Evolutionary conservation across 2,797 vertebrate species (phyloP).

Genomic region (Brachymystax lenok): DNA sequence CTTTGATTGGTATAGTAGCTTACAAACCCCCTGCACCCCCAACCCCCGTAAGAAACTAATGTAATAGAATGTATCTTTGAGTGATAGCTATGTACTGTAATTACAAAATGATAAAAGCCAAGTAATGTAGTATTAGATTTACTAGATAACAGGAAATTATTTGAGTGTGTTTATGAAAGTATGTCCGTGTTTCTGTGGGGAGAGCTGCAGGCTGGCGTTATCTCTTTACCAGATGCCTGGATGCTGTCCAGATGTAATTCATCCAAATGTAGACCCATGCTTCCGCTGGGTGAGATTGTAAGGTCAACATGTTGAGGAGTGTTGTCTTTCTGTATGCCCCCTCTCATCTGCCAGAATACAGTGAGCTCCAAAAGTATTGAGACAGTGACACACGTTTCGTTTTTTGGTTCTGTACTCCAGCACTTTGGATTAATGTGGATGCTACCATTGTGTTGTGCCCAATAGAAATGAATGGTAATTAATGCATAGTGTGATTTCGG

Average conservation of each 20-base stretch:
- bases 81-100: background rate
- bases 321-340: constrained; percentile 54
- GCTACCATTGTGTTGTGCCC: too few relatives aligned
- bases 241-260: constrained; percentile 54
- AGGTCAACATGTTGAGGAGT: constrained; percentile 49
- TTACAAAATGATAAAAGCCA: background rate
- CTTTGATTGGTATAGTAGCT: background rate
- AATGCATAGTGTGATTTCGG: too few relatives aligned
- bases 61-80: too few relatives aligned
- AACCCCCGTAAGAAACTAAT: too few relatives aligned
- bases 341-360: too few relatives aligned
- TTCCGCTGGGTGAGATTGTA: constrained; percentile 58
- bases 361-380: too few relatives aligned
- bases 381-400: too few relatives aligned
- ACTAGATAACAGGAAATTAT: background rate
- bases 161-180: background rate
- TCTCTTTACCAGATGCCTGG: constrained; percentile 63
- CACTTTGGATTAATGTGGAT: too few relatives aligned
- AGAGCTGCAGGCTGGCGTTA: constrained; percentile 16
- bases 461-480: too few relatives aligned
- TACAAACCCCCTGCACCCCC: too few relatives aligned
- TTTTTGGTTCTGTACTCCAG: too few relatives aligned
- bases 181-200: background rate
- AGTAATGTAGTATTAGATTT: background rate
- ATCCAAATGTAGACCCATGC: constrained; percentile 52